phyloP scores from a whole-genome alignment of 2,888 invertebrate genomes.

The Ornithoptera alexandrae region DNA sequence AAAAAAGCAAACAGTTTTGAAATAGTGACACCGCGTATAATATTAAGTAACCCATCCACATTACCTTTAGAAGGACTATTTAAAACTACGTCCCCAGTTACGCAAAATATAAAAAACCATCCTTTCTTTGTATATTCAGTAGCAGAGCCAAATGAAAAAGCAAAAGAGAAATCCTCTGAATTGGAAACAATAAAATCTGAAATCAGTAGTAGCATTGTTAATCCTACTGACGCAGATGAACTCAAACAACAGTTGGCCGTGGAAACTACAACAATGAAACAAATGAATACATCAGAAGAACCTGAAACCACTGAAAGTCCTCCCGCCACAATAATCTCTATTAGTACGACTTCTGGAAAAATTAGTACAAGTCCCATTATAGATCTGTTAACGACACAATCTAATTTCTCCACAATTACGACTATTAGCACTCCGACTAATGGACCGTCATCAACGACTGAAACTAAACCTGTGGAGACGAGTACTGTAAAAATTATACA shows the following conservation, averaged over 20 bases:
- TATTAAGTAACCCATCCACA: slow-evolving; percentile 81
- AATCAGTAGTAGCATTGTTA: slow-evolving; percentile 57
- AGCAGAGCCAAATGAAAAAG: slow-evolving; percentile 53
- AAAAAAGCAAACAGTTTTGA: slow-evolving; percentile 57
- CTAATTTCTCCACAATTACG: slow-evolving; percentile 28
- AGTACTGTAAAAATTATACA: slow-evolving; percentile 58
- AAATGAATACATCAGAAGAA: slow-evolving; percentile 50
- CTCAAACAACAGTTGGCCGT: slow-evolving; percentile 54
- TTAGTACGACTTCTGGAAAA: slow-evolving; percentile 36
- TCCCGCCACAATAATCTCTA: slow-evolving; percentile 40
- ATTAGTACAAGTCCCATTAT: slow-evolving; percentile 45
- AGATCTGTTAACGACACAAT: slow-evolving; percentile 43
- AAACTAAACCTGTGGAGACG: slow-evolving; percentile 53
- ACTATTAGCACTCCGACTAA: slow-evolving; percentile 37
- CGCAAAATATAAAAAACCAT: slow-evolving; percentile 49
- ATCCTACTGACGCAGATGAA: slow-evolving; percentile 68
- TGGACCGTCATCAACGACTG: slow-evolving; percentile 47
- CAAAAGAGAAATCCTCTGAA: slow-evolving; percentile 55
- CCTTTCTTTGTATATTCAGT: slow-evolving; percentile 75
- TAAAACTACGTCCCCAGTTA: slow-evolving; percentile 72
- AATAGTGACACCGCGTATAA: slow-evolving; percentile 61
- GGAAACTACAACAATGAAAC: slow-evolving; percentile 49
- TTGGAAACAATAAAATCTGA: slow-evolving; percentile 60
- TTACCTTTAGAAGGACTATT: slow-evolving; percentile 85
- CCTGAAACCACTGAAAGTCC: slow-evolving; percentile 36